Base-by-base conservation (phyloP, 2,113 vertebrate genomes). In the Poeciliopsis retropinna region DNA sequence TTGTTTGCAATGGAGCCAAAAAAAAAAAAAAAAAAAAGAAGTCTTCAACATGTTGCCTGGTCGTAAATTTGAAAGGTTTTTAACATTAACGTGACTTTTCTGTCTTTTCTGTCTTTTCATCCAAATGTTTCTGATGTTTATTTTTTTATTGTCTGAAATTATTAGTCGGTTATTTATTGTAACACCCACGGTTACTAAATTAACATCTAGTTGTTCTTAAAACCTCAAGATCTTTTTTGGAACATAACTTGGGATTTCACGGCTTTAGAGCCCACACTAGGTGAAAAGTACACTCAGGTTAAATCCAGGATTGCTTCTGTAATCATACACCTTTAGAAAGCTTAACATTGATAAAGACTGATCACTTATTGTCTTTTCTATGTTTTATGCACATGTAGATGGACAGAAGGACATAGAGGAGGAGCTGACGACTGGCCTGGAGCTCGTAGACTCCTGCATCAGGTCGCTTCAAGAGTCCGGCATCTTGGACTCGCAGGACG, bases 341-440 rank as follows among this genome's bases (percentile, higher is more conserved):
- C 34, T 10, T 37, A 11, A 37, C 34, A 11, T 1, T 15, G 39
- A 47, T 57, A 10, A 57, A 57, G 8, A 25, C 22, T 11, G 25
- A 19, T 4, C 14, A 39, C 27, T 76, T 2, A 30, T 29, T 68
- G 34, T 54, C 14, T 32, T 72, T 39, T 68, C 5, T 14, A 29
- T 0, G 70, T 44, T 28, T 17, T 60, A 25, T 78, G 28, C 25
- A 25, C n/a, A 25, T 66, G 31, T 86, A 99, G 98, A 99, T 86
- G 97, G 97, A 89, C 98, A 98, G 91, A 99, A 99, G 91, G 97
- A 98, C 86, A 99, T 99, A 73, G 98, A 99, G 89, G 98, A 99
- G 90, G 98, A 99, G 80, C 95, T 99, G 80, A 98, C 98, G 19
- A 99, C 97, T 78, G 98, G 98, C 74, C 93, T 99, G 73, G 98